A percentile compares a stretch with the other conserved stretches of the same genome.
Evolutionary conservation across 1,140 invertebrate species (phyloP).

Genomic region (Drosophila albomicans): DNA sequence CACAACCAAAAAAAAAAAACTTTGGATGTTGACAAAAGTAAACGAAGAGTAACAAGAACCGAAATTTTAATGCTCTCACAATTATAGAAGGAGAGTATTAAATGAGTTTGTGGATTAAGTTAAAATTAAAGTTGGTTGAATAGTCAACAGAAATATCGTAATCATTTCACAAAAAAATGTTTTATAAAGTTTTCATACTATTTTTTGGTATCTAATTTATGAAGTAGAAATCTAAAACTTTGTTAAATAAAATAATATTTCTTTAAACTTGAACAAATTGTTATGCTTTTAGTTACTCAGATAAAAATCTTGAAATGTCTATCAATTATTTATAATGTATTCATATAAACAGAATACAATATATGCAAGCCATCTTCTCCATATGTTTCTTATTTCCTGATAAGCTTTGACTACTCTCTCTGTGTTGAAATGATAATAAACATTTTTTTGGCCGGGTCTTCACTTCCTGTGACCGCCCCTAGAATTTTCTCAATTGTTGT

Average conservation of each 20-base stretch:
- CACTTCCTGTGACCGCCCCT: slow-evolving; percentile 36
- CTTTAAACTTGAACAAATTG: too few relatives aligned
- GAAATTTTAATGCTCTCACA: slow-evolving; percentile 15
- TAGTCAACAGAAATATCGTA: too few relatives aligned
- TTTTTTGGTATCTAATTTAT: too few relatives aligned
- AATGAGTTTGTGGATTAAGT: too few relatives aligned
- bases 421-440: slow-evolving; percentile 61
- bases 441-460: slow-evolving; percentile 57
- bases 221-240: too few relatives aligned
- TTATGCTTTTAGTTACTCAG: too few relatives aligned
- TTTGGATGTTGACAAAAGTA: slow-evolving; percentile 5
- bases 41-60: not conserved
- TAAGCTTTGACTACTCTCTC: not conserved
- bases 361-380: not conserved
- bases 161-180: too few relatives aligned
- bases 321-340: too few relatives aligned
- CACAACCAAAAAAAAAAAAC: slow-evolving; percentile 20
- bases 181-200: too few relatives aligned
- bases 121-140: not conserved
- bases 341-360: too few relatives aligned
- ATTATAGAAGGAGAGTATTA: not conserved
- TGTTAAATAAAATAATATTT: too few relatives aligned
- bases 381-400: not conserved
- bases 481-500: slow-evolving; percentile 28
- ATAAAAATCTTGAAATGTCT: too few relatives aligned